Evolutionary conservation across 1,140 invertebrate genomes (phyloP).

Genomic region (Danaus plexippus): DNA sequence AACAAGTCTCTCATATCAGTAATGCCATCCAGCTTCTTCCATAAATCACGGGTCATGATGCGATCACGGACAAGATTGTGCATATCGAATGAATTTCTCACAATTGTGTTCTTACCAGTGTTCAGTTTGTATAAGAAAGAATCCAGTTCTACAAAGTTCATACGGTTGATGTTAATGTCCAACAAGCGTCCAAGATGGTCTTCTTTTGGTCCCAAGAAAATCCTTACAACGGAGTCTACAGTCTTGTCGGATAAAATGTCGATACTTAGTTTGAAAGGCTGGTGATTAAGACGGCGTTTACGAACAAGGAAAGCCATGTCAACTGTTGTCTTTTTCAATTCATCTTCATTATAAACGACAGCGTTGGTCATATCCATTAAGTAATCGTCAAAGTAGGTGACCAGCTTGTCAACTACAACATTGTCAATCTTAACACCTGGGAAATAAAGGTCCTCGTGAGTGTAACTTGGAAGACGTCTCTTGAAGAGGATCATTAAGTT

Average conservation of each 20-base stretch:
- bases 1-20: constrained; percentile 41
- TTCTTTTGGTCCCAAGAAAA: constrained; percentile 80
- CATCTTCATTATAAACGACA: constrained; percentile 43
- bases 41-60: constrained; percentile 56
- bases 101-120: constrained; percentile 50
- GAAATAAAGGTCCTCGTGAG: constrained; percentile 73
- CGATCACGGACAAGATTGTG: constrained; percentile 51
- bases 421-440: constrained; percentile 72
- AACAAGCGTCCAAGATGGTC: constrained; percentile 69
- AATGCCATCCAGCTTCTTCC: constrained; percentile 47
- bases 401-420: constrained; percentile 67
- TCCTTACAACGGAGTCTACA: constrained; percentile 72
- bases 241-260: constrained; percentile 73
- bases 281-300: constrained; percentile 75
- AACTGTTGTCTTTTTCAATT: constrained; percentile 43
- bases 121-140: constrained; percentile 52
- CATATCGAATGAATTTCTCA: constrained; percentile 60
- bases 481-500: constrained; percentile 73
- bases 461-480: constrained; percentile 73
- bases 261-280: constrained; percentile 76
- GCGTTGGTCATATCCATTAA: constrained; percentile 70
- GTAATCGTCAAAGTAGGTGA: constrained; percentile 73
- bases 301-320: constrained; percentile 68
- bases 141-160: constrained; percentile 73
- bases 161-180: constrained; percentile 65